Evolutionary conservation across 1,140 invertebrate species (phyloP), one percentile per base, ranked within the genome.

Genomic region (Drosophila varians): DNA sequence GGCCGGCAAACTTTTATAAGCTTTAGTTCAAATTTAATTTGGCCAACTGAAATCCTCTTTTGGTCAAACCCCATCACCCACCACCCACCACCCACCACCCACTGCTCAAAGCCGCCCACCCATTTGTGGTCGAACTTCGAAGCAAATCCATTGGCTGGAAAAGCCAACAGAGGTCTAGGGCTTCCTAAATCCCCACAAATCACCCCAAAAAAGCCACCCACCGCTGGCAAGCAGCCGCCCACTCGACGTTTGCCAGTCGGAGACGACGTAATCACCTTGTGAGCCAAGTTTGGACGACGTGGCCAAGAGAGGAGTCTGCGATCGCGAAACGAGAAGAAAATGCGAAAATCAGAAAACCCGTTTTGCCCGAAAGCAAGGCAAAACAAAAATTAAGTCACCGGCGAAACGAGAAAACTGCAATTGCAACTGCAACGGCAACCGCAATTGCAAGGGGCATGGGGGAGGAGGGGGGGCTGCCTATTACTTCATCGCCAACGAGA

Each of bases 371-470:
- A 76, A 75, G 56, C 45, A 58, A 74, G 66, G 64, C 18, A 56
- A 75, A 53, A 42, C 18, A 54, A 70, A 83, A 82, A 87, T 86
- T 80, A 86, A 86, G 82, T 86, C 82, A 86, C 72, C 74, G 69
- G 58, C 64, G 57, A 38, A 82, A 54, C 12, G 51, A 46, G 26
- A 11, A 58, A 23, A 18, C 12, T 0, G 23, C 9, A 42, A 62
- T 28, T 60, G 61, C 60, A 64, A 23, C 56, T 31, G 53, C 18
- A 56, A 57, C 36, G 52, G 64, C 56, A 74, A 58, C 48, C 49
- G 36, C 51, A 64, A 64, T 49, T 56, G 11, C 7, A 28, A n/a
- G 25, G 23, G 11, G 19, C 0, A 7, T 8, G 54, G 28, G 14
- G 40, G 12, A 21, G 25, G 8, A n/a, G 26, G 40, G 21, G 62